Conservation (phyloP, 2,797 vertebrate species). For the Synaphobranchus kaupii region DNA sequence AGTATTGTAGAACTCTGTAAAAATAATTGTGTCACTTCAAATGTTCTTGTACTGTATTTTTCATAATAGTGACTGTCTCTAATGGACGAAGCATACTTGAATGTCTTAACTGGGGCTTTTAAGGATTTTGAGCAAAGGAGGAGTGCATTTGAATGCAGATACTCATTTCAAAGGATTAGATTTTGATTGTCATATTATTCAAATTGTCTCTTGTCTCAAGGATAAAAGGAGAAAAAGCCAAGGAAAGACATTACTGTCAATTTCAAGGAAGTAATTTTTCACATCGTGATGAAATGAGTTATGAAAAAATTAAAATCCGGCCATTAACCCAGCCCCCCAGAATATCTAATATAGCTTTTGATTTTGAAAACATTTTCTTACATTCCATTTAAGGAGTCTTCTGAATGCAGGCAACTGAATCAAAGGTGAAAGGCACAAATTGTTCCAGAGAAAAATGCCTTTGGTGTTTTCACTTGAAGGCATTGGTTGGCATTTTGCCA, state of each 20-base stretch:
- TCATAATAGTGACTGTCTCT: neutral
- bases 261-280: neutral
- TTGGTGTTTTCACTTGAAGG: neutral
- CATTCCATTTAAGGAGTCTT: neutral
- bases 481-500: slow-evolving; percentile 5
- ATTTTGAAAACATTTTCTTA: neutral
- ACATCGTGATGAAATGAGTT: neutral
- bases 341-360: neutral
- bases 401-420: neutral
- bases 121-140: neutral
- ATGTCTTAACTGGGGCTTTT: neutral
- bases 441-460: neutral
- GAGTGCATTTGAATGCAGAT: neutral
- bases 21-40: neutral
- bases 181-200: neutral
- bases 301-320: neutral
- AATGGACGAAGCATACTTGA: neutral
- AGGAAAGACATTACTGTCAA: neutral
- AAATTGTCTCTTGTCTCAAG: neutral
- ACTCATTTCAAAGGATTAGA: neutral
- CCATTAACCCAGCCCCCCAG: neutral
- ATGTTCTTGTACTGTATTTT: neutral
- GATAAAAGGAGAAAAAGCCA: neutral
- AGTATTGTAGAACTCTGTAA: too few species aligned
- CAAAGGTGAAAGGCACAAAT: neutral